Evolutionary conservation across 2,888 invertebrate species (phyloP), one percentile per base, ranked within the genome.

Genomic region (Anagyrus pseudococci): DNA sequence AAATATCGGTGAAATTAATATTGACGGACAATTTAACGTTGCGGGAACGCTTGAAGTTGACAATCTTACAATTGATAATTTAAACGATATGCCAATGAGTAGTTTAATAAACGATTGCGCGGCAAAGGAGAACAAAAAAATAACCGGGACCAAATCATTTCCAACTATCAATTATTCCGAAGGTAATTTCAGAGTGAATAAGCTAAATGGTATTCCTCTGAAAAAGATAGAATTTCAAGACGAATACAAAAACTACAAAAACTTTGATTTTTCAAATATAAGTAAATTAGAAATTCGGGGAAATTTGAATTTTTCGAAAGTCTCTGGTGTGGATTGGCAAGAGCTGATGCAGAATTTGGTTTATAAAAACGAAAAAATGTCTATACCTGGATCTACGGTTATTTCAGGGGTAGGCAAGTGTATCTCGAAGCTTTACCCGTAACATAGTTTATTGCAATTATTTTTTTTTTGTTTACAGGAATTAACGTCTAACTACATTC

Each of bases 311-410:
- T 75, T 82, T 58, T 67, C 71, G 1, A 66, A 47, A 13, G 79
- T 88, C 1, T 87, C 86, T 72, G 83, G 80, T 2, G 68, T 83
- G 20, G 54, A 75, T 25, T 86, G 87, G 81, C 64, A 77, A 0
- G 70, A 77, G 7, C 77, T 86, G 49, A 69, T 82, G 3, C 69
- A 73, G 1, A 77, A 80, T 41, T 67, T 87, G 8, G 81, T 86
- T 49, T 79, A 85, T 67, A 84, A 74, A 44, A 82, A 83, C 72
- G 64, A 77, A 37, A 70, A 76, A 1, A 75, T 71, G 56, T 67
- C 77, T 29, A 76, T 83, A 56, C 74, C 84, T 1, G 79, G 78
- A 1, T 69, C 77, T n/a, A 75, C 84, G 0, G 69, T 71, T 25
- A 75, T 87, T 23, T 69, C 80, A 47, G 86, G 85, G 66, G 87